phyloP scores from a whole-genome alignment of 1,140 invertebrate species.

The Drosophila insularis region DNA sequence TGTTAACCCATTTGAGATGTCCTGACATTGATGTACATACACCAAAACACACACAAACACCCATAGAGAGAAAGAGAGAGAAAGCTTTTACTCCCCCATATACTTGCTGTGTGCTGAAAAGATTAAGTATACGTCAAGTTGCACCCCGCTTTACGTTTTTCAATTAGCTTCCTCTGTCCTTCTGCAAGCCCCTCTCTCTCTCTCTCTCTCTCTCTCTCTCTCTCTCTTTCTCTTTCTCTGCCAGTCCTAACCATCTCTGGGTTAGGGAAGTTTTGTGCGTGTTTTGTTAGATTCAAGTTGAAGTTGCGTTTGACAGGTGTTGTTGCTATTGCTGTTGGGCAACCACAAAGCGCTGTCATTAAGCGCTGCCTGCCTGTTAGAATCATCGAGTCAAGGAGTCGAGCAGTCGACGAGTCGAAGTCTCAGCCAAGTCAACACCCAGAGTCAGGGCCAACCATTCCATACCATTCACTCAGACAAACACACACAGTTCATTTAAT shows the following conservation, averaged over 20 bases:
- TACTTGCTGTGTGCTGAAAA: slow-evolving; percentile 26
- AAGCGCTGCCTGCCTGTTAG: slow-evolving; percentile 12
- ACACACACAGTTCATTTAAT: slow-evolving; percentile 49
- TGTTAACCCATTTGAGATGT: slow-evolving; percentile 75
- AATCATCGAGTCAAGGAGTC: not conserved
- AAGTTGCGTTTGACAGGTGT: slow-evolving; percentile 58
- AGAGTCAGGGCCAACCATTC: not conserved
- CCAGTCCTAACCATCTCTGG: too few relatives aligned
- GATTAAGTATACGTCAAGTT: slow-evolving; percentile 73
- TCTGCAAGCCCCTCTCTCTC: not conserved
- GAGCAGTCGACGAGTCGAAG: not conserved
- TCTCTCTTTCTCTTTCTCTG: not conserved
- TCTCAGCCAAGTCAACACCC: slow-evolving; percentile 12
- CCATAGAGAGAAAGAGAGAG: not conserved
- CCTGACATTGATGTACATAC: slow-evolving; percentile 45
- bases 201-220: slow-evolving; percentile 13
- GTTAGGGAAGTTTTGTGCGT: slow-evolving; percentile 16
- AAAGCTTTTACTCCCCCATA: not conserved
- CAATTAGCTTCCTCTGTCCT: slow-evolving; percentile 50
- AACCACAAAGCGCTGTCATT: slow-evolving; percentile 22
- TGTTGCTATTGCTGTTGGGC: slow-evolving; percentile 5
- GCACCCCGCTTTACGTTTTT: slow-evolving; percentile 58
- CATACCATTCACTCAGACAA: not conserved
- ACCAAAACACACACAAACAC: not conserved
- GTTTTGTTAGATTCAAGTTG: slow-evolving; percentile 16